These are phyloP conservation scores for Gambusia yucatana DNA, from an alignment of 2,797 vertebrate genomes.

Conservation along the genomic window DNA sequence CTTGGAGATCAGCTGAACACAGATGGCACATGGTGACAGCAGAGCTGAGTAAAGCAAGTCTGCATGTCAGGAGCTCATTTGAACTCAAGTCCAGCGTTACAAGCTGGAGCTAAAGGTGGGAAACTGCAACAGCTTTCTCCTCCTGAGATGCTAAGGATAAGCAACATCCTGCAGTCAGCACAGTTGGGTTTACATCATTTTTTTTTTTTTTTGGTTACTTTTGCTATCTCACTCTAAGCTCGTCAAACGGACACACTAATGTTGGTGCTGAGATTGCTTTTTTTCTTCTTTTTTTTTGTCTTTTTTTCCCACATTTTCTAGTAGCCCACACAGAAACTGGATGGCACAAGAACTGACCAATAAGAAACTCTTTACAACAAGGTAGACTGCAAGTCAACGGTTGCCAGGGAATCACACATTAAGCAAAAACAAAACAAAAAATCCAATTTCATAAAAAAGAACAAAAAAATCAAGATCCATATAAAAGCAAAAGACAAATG, in stretches of 20 bases:
- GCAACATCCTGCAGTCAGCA: conserved; percentile 72
- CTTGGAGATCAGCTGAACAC: conserved; percentile 70
- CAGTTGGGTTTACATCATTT: conserved; percentile 69
- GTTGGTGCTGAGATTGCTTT: conserved; percentile 83
- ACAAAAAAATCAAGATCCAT: conserved; percentile 58
- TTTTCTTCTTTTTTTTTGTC: conserved; percentile 43
- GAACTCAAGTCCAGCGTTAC: conserved; percentile 41
- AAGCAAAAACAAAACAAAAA: conserved; percentile 68
- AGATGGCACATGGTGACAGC: conserved; percentile 60
- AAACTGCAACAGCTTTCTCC: conserved; percentile 57
- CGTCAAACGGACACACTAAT: conserved; percentile 84
- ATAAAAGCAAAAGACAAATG: conserved; percentile 79
- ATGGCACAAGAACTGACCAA: conserved; percentile 88
- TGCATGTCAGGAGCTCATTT: conserved; percentile 47
- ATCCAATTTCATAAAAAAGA: conserved; percentile 74
- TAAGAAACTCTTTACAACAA: conserved; percentile 89
- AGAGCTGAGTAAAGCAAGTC: conserved; percentile 66
- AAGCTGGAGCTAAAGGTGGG: conserved; percentile 54
- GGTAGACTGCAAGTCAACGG: conserved; percentile 87
- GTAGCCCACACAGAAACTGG: conserved; percentile 88
- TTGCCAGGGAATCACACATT: conserved; percentile 86
- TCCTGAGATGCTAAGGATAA: conserved; percentile 74
- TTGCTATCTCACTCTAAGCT: conserved; percentile 87
- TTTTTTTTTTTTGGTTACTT: conserved; percentile 78
- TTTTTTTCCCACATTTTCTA: conserved; percentile 75